Percentiles rank a stretch among this genome's conserved stretches.
Conservation (phyloP, 2,797 vertebrate genomes). For the Rhyacichthys aspro region DNA sequence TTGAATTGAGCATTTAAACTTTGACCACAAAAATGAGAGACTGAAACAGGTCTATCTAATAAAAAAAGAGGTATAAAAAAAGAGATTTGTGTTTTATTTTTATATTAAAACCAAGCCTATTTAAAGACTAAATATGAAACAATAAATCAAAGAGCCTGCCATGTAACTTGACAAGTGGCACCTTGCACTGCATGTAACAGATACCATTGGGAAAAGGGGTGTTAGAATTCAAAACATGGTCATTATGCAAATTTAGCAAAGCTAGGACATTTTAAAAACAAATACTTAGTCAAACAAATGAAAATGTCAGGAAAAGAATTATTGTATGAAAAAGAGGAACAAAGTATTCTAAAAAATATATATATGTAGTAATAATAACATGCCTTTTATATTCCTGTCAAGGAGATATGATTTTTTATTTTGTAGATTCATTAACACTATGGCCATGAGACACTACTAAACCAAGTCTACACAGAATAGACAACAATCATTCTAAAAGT, state of each 20-base stretch:
- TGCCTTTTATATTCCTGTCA: too few species aligned
- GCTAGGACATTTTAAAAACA: slow-evolving; percentile 31
- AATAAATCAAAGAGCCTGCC: slow-evolving; percentile 26
- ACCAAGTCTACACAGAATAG: too few species aligned
- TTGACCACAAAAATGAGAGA: background rate
- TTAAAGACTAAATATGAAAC: slow-evolving; percentile 9
- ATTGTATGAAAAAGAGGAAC: too few species aligned
- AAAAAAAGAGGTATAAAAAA: background rate
- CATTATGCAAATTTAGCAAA: slow-evolving; percentile 33
- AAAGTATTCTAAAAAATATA: too few species aligned
- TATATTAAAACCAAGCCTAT: background rate
- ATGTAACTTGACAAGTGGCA: slow-evolving; percentile 49
- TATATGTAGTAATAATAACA: too few species aligned
- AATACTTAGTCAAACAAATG: background rate
- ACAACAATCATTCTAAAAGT: too few species aligned
- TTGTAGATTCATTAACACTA: too few species aligned
- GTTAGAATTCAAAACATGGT: slow-evolving; percentile 65
- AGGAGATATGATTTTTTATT: too few species aligned
- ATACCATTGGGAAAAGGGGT: slow-evolving; percentile 47
- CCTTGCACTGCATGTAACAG: slow-evolving; percentile 49
- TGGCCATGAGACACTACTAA: too few species aligned
- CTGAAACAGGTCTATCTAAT: background rate
- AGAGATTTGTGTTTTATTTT: slow-evolving; percentile 4
- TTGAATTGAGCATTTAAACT: background rate
- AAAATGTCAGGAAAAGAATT: background rate